Evolutionary conservation across 1,140 invertebrate genomes (phyloP).

Genomic region (Drosophila repleta): DNA sequence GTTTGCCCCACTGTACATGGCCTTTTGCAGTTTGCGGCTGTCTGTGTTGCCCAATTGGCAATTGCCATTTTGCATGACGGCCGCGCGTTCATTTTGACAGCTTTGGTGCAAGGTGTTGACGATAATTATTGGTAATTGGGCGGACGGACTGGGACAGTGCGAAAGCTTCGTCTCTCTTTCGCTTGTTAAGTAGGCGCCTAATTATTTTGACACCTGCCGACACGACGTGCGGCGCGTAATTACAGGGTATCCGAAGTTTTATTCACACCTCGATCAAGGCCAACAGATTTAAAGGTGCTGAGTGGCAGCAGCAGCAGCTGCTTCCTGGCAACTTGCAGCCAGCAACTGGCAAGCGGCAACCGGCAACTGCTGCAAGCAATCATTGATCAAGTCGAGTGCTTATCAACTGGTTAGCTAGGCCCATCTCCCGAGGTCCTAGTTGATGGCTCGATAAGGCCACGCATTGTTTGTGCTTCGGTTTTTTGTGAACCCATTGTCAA

Average conservation of each 20-base stretch:
- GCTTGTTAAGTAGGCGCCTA: constrained; percentile 73
- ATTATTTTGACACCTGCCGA: constrained; percentile 80
- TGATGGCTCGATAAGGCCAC: constrained; percentile 55
- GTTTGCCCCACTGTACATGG: not conserved
- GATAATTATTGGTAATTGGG: constrained; percentile 77
- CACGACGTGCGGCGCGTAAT: constrained; percentile 57
- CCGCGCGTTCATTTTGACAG: constrained; percentile 75
- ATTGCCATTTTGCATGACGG: constrained; percentile 78
- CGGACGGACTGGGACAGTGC: constrained; percentile 19
- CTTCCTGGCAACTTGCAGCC: constrained; percentile 54
- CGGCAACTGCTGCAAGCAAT: constrained; percentile 46
- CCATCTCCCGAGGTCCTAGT: constrained; percentile 47
- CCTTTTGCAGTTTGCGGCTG: constrained; percentile 53
- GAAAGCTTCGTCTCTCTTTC: constrained; percentile 40
- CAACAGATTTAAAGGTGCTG: constrained; percentile 59
- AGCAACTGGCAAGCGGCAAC: constrained; percentile 35
- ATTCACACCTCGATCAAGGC: constrained; percentile 65
- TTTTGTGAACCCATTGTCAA: constrained; percentile 62
- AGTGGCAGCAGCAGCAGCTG: constrained; percentile 45
- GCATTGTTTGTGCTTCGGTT: constrained; percentile 52
- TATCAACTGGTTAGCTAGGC: constrained; percentile 57
- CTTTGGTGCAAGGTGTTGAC: constrained; percentile 77
- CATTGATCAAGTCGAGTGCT: constrained; percentile 31
- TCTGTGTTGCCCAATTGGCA: constrained; percentile 60
- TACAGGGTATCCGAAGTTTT: constrained; percentile 60